phyloP scores from a whole-genome alignment of 1,140 invertebrate species.

The Aphis gossypii region DNA sequence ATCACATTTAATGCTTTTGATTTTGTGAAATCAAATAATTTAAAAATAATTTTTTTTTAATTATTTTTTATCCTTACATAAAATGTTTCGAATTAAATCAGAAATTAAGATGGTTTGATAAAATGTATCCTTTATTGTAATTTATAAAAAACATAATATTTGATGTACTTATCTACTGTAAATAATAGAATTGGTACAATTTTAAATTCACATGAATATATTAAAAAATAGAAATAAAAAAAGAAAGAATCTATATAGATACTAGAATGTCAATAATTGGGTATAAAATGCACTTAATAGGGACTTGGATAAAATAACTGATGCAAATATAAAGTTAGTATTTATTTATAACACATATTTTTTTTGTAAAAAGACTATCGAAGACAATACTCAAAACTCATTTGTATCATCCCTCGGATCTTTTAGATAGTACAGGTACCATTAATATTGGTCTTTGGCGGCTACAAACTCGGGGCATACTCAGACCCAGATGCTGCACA shows the following conservation, averaged over 20 bases:
- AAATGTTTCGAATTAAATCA: background rate
- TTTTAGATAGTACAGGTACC: background rate
- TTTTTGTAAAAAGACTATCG: slow-evolving; percentile 29
- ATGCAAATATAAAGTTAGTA: background rate
- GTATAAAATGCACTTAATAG: background rate
- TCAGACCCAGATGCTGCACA: background rate
- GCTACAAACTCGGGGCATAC: background rate
- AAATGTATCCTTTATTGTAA: background rate
- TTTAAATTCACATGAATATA: background rate
- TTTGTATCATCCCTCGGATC: slow-evolving; percentile 34
- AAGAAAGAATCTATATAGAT: background rate
- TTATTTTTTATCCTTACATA: background rate
- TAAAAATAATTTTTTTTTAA: background rate
- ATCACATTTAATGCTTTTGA: background rate
- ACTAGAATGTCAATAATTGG: background rate
- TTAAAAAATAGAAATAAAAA: background rate
- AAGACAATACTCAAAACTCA: background rate
- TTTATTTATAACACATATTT: background rate
- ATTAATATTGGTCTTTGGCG: background rate
- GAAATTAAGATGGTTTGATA: background rate
- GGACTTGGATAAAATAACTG: background rate
- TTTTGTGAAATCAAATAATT: background rate
- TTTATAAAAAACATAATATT: background rate
- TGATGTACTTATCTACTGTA: background rate
- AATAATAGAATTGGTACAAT: background rate